Evolutionary conservation across 2,113 vertebrate species (phyloP), one percentile per base, ranked within the genome.

Genomic region (Neodon shergylaensis): DNA sequence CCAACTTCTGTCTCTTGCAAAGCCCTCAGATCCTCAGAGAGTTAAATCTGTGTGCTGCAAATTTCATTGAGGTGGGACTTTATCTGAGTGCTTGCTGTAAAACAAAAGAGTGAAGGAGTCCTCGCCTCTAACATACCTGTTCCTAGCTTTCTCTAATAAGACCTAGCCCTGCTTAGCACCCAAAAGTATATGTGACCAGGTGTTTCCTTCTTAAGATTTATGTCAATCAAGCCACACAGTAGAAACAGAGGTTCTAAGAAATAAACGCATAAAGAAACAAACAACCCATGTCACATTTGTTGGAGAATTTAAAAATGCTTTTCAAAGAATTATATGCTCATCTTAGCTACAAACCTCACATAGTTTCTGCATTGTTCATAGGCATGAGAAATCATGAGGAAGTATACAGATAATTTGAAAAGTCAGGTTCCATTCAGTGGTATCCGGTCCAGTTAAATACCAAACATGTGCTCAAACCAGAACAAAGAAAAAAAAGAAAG

Each of bases 1-100:
- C 49, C 36, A 89, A 63, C 31, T 9, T 5, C 10, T 78, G 7
- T 65, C 65, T 73, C 19, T 88, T 61, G 65, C n/a, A 52, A 76
- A 92, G 26, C 17, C 49, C 4, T 33, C 44, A 61, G 33, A 24
- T 90, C 33, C 61, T 95, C 84, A 90, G 87, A 91, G 21, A 88
- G 2, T 36, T 47, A 72, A 66, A 72, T 44, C 39, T 63, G 24
- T 66, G 1, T 90, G 16, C 66, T 12, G 7, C 63, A 87, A 78
- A 49, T 68, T 79, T 87, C 58, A n/a, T 74, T 74, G 70, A 95
- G 95, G 54, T 92, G n/a, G 87, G 82, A 78, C 52, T 70, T 90
- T 82, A 88, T 74, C 78, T 92, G 84, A 39, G 7, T 58, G 7
- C 61, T 95, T 92, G 31, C 78, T 76, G 90, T 58, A 42, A 90